Percentiles rank a stretch among this genome's conserved stretches.
Evolutionary conservation across 2,113 vertebrate genomes (phyloP).

Genomic region (Cryptomyrus ogoouensis): DNA sequence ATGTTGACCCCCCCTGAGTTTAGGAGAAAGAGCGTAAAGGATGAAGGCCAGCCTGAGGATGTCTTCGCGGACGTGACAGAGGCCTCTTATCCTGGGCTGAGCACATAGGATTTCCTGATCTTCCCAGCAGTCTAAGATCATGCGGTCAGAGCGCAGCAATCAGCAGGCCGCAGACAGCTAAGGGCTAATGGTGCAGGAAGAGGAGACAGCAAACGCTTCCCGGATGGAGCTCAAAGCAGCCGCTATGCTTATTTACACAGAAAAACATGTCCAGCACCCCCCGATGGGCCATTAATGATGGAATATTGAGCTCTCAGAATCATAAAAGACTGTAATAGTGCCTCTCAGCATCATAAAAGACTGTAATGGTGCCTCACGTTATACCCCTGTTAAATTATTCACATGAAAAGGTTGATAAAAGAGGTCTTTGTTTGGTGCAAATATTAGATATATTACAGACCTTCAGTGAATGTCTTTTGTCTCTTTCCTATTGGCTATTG

Average conservation of each 20-base stretch:
- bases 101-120: constrained; percentile 30
- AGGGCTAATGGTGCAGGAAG: neutral
- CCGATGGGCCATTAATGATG: neutral
- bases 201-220: neutral
- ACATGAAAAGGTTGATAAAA: neutral
- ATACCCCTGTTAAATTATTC: neutral
- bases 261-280: neutral
- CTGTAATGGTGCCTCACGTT: neutral
- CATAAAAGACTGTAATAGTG: neutral
- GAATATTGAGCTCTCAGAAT: neutral
- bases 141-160: constrained; percentile 29
- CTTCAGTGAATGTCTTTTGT: neutral
- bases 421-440: neutral
- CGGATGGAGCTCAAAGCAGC: constrained; percentile 8
- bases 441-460: neutral
- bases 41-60: neutral
- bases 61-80: neutral
- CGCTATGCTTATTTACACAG: neutral
- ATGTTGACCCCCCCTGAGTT: neutral
- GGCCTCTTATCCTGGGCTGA: neutral
- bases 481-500: neutral
- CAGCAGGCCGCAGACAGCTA: constrained; percentile 27
- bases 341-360: neutral
- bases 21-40: neutral
- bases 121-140: constrained; percentile 25